Conservation (phyloP, 2,113 vertebrate genomes). For the Prietella phreatophila region DNA sequence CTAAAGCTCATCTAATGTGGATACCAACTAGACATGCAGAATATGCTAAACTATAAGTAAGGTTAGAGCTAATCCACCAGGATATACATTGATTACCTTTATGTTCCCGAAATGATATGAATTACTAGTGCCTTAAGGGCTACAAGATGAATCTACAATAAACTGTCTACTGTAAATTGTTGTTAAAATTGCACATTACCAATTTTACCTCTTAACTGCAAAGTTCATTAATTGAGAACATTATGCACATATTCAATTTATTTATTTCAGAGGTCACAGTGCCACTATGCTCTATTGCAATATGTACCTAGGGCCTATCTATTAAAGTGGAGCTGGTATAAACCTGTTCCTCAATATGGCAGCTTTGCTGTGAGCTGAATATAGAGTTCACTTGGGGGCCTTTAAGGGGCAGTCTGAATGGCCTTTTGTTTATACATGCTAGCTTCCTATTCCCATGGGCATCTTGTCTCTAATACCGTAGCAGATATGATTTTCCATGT, state of each 20-base stretch:
- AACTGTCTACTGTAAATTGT: not conserved
- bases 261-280: not conserved
- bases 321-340: constrained; percentile 16
- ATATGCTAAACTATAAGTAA: not conserved
- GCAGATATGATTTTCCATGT: constrained; percentile 40
- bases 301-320: not conserved
- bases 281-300: not conserved
- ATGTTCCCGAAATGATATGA: not conserved
- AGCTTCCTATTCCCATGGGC: constrained; percentile 12
- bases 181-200: not conserved
- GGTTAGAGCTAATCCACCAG: not conserved
- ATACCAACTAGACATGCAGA: not conserved
- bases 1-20: not conserved
- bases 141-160: not conserved
- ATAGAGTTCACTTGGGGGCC: not conserved
- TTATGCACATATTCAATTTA: not conserved
- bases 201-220: not conserved
- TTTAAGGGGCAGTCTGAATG: constrained; percentile 6
- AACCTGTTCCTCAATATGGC: constrained; percentile 4
- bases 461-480: constrained; percentile 34
- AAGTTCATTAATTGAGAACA: not conserved
- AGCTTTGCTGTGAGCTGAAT: not conserved
- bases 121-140: not conserved
- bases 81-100: not conserved
- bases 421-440: constrained; percentile 30